phyloP scores from a whole-genome alignment of 2,888 invertebrate genomes.

The Bellardia pandia region DNA sequence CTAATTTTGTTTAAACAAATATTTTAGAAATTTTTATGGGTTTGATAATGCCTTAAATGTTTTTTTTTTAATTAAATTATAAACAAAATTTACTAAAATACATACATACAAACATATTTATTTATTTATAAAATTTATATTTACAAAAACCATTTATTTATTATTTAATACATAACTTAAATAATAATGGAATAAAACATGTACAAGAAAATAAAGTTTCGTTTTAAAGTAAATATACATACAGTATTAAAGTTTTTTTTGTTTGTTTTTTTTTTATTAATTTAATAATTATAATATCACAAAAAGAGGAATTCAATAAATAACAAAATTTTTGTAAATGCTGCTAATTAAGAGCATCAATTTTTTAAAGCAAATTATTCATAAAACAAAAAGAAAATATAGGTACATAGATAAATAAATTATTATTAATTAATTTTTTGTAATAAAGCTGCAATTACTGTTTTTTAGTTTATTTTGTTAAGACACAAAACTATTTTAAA shows the following conservation, averaged over 20 bases:
- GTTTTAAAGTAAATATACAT: conserved; percentile 35
- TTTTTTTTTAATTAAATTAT: conserved; percentile 8
- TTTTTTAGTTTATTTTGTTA: conserved; percentile 11
- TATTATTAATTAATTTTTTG: conserved; percentile 35
- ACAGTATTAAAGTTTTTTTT: conserved; percentile 8
- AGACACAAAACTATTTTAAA: conserved; percentile 13
- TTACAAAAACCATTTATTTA: conserved; percentile 39
- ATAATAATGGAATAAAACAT: conserved; percentile 54
- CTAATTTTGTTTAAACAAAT: not conserved
- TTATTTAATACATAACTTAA: conserved; percentile 35
- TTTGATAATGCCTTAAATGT: not conserved
- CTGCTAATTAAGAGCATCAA: conserved; percentile 28
- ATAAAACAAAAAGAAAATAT: conserved; percentile 33
- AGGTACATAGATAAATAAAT: conserved; percentile 38
- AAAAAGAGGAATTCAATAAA: conserved; percentile 71
- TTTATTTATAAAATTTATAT: conserved; percentile 40
- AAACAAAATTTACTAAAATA: conserved; percentile 44
- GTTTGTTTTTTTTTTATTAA: conserved; percentile 46
- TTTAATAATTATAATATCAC: conserved; percentile 73
- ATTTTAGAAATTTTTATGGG: not conserved
- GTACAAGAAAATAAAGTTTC: conserved; percentile 50
- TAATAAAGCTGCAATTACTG: conserved; percentile 63
- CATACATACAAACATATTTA: not conserved
- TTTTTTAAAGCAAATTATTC: conserved; percentile 23
- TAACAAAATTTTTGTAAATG: conserved; percentile 55